These are phyloP conservation scores for Triplophysa rosa DNA, from an alignment of 2,113 vertebrate genomes.

Conservation along the genomic window DNA sequence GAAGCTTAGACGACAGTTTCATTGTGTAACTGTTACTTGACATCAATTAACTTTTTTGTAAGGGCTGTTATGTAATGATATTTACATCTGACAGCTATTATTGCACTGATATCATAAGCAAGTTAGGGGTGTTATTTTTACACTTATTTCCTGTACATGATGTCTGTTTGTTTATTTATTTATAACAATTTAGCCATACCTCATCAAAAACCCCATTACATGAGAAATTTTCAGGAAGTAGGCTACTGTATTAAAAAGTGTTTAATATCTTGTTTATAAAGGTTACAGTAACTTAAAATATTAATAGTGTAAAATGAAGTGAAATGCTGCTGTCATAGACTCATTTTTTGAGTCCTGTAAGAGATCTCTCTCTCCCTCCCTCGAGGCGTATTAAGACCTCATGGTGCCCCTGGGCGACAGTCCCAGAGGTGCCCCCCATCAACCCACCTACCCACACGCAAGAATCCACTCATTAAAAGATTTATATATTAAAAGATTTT, in stretches of 20 bases:
- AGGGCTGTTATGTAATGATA: background rate
- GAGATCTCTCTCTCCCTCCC: background rate
- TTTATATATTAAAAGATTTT: too few species aligned
- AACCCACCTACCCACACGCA: too few species aligned
- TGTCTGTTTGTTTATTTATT: background rate
- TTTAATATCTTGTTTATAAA: background rate
- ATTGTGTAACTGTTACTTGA: background rate
- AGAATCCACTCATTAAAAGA: too few species aligned
- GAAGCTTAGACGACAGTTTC: too few species aligned
- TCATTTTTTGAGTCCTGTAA: background rate
- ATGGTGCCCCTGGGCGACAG: too few species aligned
- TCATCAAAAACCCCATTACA: background rate
- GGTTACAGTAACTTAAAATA: background rate
- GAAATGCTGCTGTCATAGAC: too few species aligned
- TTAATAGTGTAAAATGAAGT: background rate
- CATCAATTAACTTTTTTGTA: background rate
- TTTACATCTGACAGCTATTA: background rate
- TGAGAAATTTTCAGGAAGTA: conserved; percentile 4
- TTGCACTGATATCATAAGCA: background rate
- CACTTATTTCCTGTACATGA: background rate
- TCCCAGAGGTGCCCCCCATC: too few species aligned
- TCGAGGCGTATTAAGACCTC: too few species aligned
- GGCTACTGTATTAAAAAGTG: background rate
- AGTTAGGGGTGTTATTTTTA: background rate
- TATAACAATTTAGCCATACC: background rate